Evolutionary conservation across 2,797 vertebrate species (phyloP), one percentile per base, ranked within the genome.

Genomic region (Carduelis carduelis): DNA sequence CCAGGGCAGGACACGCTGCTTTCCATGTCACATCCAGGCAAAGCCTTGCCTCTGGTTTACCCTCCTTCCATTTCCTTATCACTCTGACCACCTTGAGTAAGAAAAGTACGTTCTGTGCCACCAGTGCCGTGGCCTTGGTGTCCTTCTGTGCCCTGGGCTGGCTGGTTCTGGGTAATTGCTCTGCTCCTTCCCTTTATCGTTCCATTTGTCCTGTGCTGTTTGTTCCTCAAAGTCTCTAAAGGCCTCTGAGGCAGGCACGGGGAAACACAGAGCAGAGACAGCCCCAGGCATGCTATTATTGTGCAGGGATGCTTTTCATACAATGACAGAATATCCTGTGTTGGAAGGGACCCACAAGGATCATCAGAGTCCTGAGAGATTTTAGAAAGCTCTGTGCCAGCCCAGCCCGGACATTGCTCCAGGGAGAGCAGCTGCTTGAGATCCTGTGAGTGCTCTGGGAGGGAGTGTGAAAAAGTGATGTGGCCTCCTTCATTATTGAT

Each of bases 151-250:
- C 79, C 76, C 69, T 21, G 72, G 71, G 76, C 79, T 70, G 34
- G 23, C 87, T 77, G 55, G 23, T 61, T 64, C 14, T 23, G n/a
- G 43, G 65, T 64, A 78, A 71, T 75, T 60, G 53, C 69, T 77
- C 65, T 56, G 34, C 76, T 86, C 55, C 65, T 86, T 88, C 60
- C 72, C 57, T 68, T 88, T 75, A 77, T 60, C 10, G 0, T 74
- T 66, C 77, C 77, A 43, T 75, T 90, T 85, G 28, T 43, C 86
- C 83, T 35, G 65, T 52, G 68, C 75, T 59, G 76, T 69, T 79
- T 90, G 59, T 64, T 83, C 53, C 61, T 72, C 12, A 39, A 85
- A 87, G 56, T 70, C 75, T 39, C 46, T n/a, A 17, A 20, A 35
- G 78, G 47, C 27, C 43, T 69, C 32, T 3, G 9, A 59, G 56